Evolutionary conservation across 1,140 invertebrate genomes (phyloP).

Genomic region (Drosophila insularis): DNA sequence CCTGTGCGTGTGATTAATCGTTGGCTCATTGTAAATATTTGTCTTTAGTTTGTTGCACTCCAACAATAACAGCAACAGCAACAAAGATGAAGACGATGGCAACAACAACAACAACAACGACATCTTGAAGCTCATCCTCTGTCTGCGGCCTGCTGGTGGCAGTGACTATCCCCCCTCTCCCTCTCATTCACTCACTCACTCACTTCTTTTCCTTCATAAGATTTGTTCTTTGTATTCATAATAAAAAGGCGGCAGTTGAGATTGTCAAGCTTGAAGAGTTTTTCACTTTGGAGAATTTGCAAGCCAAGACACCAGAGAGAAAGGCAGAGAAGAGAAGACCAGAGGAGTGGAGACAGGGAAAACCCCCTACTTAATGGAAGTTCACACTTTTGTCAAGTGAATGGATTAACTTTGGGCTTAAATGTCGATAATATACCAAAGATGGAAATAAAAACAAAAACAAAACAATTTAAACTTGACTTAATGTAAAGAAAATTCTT

Average conservation of each 20-base stretch:
- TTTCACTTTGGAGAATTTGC: not conserved
- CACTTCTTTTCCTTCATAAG: conserved; percentile 1
- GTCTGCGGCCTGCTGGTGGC: not conserved
- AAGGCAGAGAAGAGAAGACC: not conserved
- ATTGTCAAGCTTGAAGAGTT: conserved; percentile 15
- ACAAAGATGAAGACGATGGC: not conserved
- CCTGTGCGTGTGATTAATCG: conserved; percentile 72
- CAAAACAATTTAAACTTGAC: too few species aligned
- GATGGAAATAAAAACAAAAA: not conserved
- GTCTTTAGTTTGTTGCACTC: conserved; percentile 78
- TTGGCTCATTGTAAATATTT: conserved; percentile 77
- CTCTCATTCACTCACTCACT: not conserved
- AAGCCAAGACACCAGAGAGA: not conserved
- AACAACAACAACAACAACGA: not conserved
- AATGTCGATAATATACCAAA: not conserved
- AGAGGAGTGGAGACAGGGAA: not conserved
- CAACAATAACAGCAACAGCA: conserved; percentile 14
- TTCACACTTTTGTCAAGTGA: conserved; percentile 3
- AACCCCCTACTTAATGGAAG: not conserved
- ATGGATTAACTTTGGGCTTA: not conserved
- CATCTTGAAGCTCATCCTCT: conserved; percentile 20
- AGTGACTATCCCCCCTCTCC: not conserved
- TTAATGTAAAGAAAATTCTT: too few species aligned
- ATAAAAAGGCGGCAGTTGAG: conserved; percentile 15
- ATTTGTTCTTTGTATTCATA: conserved; percentile 19